Evolutionary conservation across 2,888 invertebrate species (phyloP).

Genomic region (Ceraclea dissimilis): DNA sequence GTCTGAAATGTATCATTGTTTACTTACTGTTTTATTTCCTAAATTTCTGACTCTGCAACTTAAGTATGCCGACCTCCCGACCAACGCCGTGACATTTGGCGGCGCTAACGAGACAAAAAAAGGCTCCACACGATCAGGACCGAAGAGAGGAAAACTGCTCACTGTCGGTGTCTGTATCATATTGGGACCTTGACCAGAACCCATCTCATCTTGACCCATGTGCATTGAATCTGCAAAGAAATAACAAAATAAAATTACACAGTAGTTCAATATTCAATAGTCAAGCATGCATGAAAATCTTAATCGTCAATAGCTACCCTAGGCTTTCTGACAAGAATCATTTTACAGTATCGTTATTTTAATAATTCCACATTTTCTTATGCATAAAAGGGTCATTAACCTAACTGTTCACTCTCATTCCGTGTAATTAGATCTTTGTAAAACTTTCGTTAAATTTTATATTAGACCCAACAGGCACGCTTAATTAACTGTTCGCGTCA

Average conservation of each 20-base stretch:
- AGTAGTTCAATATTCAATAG: background rate
- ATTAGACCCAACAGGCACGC: too few relatives aligned
- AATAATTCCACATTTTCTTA: too few relatives aligned
- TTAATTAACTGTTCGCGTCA: too few relatives aligned
- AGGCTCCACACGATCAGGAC: conserved; percentile 37
- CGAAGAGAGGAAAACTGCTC: conserved; percentile 22
- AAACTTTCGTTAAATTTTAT: too few relatives aligned
- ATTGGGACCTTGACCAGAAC: conserved; percentile 16
- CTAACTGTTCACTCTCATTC: too few relatives aligned
- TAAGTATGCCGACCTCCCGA: conserved; percentile 60
- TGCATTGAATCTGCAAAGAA: conserved; percentile 23
- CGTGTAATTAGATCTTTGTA: too few relatives aligned
- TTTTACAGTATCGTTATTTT: too few relatives aligned
- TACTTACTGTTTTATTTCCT: conserved; percentile 60
- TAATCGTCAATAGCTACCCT: too few relatives aligned
- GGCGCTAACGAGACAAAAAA: conserved; percentile 57
- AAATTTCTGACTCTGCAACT: conserved; percentile 59
- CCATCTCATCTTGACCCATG: conserved; percentile 17
- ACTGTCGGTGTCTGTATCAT: conserved; percentile 21
- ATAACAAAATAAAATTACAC: background rate
- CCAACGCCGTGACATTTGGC: conserved; percentile 57
- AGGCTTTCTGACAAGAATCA: too few relatives aligned
- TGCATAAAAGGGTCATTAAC: too few relatives aligned
- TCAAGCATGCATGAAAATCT: background rate
- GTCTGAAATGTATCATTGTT: too few relatives aligned